Base-by-base conservation (phyloP, 35 echinoderm and acorn worm species). In the Nesometra sesokonis region DNA sequence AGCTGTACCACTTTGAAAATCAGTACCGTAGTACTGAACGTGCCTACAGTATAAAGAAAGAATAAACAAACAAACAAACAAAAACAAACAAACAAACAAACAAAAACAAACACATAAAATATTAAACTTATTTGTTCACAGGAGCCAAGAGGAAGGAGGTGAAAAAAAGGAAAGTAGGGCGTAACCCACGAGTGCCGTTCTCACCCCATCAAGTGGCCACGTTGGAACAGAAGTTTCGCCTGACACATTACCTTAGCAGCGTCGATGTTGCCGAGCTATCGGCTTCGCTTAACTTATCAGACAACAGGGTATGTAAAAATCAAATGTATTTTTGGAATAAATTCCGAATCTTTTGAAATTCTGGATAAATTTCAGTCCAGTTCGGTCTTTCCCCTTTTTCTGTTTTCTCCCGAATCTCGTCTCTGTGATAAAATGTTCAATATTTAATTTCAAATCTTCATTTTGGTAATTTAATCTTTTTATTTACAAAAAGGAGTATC, bases 191-290 rank as follows among this genome's bases (percentile, higher is more conserved):
- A 17, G 96, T 99, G 34, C 96, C 96, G 3, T 99, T 99, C 78
- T 99, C 96, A 17, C 92, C 96, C 35, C 79, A 90, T 0, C 96
- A 99, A 84, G 96, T 99, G 78, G 92, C 96, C 27, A 94, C 92
- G 17, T 57, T 99, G 35, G 96, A 99, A 80, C 96, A 99, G 78
- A 99, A 99, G 86, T 99, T 99, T 82, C 92, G 96, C 34, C 91
- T 93, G 23, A 99, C 96, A 0, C 96, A 99, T 39, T 99, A 99
- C 38, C 88, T 99, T 31, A 99, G 96, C 40, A 99, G 96, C 81
- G 91, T 94, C 35, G 96, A 99, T 34, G 96, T 99, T 0, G 93
- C 96, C 30, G 96, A 99, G 85, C 90, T 99, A 0, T 99, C 96
- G 13, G 47, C 92, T 0, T 90, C 96, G 2, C 88, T 99, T 31